These are phyloP conservation scores for Diachasma alloeum DNA, from an alignment of 1,140 invertebrate species.

Conservation along the genomic window DNA sequence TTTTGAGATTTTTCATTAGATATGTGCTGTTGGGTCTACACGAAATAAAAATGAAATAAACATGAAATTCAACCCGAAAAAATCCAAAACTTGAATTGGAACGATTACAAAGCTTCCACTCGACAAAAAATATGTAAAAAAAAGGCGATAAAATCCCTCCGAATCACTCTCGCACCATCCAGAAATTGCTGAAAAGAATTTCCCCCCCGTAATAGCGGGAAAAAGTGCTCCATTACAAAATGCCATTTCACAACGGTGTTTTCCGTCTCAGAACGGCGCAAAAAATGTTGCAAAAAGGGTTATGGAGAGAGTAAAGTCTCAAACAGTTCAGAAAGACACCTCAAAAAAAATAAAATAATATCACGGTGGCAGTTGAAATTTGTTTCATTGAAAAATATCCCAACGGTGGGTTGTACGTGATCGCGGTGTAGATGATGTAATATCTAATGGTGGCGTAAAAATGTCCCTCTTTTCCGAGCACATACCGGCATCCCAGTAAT, in stretches of 20 bases:
- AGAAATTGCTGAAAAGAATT: neutral
- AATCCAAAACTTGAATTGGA: too few species aligned
- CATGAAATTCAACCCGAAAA: too few species aligned
- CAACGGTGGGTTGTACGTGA: conserved; percentile 2
- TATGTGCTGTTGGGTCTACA: too few species aligned
- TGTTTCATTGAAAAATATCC: conserved; percentile 8
- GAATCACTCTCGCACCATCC: too few species aligned
- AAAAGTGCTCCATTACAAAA: neutral
- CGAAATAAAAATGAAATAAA: too few species aligned
- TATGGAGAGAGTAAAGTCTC: neutral
- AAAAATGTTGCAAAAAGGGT: neutral
- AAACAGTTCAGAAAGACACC: neutral
- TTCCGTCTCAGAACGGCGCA: neutral
- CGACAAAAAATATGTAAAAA: too few species aligned
- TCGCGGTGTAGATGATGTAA: conserved; percentile 5
- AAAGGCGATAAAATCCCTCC: too few species aligned
- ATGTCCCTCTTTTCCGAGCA: neutral
- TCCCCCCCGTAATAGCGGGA: neutral
- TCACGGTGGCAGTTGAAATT: conserved; percentile 1
- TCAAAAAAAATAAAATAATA: neutral
- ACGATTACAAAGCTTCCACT: too few species aligned
- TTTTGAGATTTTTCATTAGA: too few species aligned
- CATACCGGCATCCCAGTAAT: neutral
- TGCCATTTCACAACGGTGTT: neutral
- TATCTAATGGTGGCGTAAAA: neutral